Base-by-base conservation (phyloP, 2,113 vertebrate genomes). In the Hipposideros armiger region DNA sequence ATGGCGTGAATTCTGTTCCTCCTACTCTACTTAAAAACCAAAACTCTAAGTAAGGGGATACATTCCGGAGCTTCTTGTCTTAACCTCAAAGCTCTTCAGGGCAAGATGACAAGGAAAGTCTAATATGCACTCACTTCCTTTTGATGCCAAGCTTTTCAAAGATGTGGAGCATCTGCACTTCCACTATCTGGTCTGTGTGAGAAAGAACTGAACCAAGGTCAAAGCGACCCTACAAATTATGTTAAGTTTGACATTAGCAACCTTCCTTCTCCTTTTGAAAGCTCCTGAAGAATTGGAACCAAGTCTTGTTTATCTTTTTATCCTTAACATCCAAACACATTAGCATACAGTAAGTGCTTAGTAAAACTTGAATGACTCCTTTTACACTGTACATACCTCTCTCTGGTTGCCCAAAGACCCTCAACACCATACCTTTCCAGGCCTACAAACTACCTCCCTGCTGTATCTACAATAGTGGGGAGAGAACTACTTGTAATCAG, bases 281-380 rank as follows among this genome's bases (percentile, higher is more conserved):
- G 36, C 50, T 92, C 81, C 58, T 94, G 78, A 91, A 81, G 42
- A 92, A 54, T 9, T 87, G 22, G n/a, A 95, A 78, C 54, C 45
- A 90, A 90, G 52, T 28, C 77, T 84, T 72, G 7, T n/a, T 78
- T 93, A 45, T 87, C 52, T 50, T 87, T 52, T 95, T 54, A 80
- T 62, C 19, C 30, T 93, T 30, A 80, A 36, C 4, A 9, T 19
- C 45, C 45, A 28, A 50, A 15, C 15, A 64, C 36, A 83, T 77
- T 3, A 74, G 74, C 45, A 72, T 47, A 56, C 4, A 77, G 8
- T 66, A 90, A 87, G 24, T 74, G 7, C 54, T 58, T 69, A 85
- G 40, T 42, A 80, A 56, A 82, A 62, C 7, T 2, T 69, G 32
- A 81, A 74, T 82, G 81, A 93, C 15, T 67, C 45, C 24, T 70